Percentiles rank a stretch among this genome's conserved stretches.
Evolutionary conservation across 2,113 vertebrate genomes (phyloP).

Genomic region (Ictalurus punctatus): DNA sequence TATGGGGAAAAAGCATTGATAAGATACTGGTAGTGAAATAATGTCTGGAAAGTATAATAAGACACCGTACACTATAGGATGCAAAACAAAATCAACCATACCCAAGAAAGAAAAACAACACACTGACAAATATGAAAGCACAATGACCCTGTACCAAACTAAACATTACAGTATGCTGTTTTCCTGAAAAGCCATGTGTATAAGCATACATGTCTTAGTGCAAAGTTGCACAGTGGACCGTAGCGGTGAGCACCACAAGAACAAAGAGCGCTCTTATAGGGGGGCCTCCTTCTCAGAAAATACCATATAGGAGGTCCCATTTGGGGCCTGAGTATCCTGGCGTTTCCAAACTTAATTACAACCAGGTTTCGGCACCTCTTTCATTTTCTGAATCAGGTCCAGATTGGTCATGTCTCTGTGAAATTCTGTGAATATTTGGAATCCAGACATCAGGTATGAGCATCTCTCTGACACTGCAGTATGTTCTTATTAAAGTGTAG

Average conservation of each 20-base stretch:
- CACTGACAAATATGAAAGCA: not conserved
- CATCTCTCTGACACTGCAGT: slow-evolving; percentile 20
- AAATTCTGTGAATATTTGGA: slow-evolving; percentile 50
- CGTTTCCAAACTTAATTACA: slow-evolving; percentile 58
- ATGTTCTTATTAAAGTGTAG: slow-evolving; percentile 26
- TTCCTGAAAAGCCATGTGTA: slow-evolving; percentile 8
- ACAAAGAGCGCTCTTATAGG: slow-evolving; percentile 37
- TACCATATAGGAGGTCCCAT: slow-evolving; percentile 31
- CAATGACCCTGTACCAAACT: not conserved
- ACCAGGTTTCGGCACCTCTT: slow-evolving; percentile 61
- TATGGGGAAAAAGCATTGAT: not conserved
- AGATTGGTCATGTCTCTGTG: slow-evolving; percentile 34
- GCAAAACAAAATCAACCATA: not conserved
- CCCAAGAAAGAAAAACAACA: not conserved
- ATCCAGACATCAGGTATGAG: slow-evolving; percentile 22
- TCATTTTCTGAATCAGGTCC: slow-evolving; percentile 26
- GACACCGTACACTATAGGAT: not conserved
- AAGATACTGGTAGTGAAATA: not conserved
- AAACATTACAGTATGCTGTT: not conserved
- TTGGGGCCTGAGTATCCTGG: slow-evolving; percentile 49
- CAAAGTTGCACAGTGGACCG: not conserved
- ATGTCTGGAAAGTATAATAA: not conserved
- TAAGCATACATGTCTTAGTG: slow-evolving; percentile 16
- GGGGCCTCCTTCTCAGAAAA: slow-evolving; percentile 33
- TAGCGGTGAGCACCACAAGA: not conserved